These are phyloP conservation scores for Drosophila arawakana DNA, from an alignment of 1,140 invertebrate species.

Conservation along the genomic window DNA sequence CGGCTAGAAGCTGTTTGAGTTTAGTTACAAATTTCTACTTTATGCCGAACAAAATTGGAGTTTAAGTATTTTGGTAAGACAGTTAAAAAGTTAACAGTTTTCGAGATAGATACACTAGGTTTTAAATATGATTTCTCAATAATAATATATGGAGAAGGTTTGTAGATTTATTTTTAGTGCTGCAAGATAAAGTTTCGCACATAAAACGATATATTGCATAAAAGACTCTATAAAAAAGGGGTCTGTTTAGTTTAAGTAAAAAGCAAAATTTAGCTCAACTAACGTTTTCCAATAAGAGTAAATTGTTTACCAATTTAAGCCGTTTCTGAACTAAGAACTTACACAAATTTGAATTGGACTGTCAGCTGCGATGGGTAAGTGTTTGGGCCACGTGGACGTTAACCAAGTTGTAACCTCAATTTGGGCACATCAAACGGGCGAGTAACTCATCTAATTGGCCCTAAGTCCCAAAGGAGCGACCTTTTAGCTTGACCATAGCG, in stretches of 20 bases:
- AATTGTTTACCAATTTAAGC: background rate
- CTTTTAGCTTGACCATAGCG: slow-evolving; percentile 42
- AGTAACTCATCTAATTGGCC: slow-evolving; percentile 73
- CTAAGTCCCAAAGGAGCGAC: background rate
- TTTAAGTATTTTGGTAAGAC: no score
- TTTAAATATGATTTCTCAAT: no score
- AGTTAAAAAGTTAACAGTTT: background rate
- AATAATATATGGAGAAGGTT: no score
- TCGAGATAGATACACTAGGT: no score
- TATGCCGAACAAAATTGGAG: background rate
- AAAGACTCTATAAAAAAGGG: no score
- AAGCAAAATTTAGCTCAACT: background rate
- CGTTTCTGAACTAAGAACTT: background rate
- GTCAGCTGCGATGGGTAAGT: slow-evolving; percentile 51
- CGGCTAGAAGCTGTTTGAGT: slow-evolving; percentile 1
- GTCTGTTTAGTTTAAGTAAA: no score
- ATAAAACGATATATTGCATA: no score
- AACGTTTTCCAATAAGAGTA: background rate
- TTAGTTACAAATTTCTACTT: background rate
- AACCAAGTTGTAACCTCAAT: slow-evolving; percentile 48
- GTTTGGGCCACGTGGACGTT: slow-evolving; percentile 44
- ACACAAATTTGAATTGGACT: background rate
- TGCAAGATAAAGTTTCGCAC: no score
- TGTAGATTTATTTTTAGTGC: no score
- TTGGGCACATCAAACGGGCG: slow-evolving; percentile 71